These are phyloP conservation scores for Carposina sasakii DNA, from an alignment of 1,140 invertebrate genomes.

Conservation along the genomic window DNA sequence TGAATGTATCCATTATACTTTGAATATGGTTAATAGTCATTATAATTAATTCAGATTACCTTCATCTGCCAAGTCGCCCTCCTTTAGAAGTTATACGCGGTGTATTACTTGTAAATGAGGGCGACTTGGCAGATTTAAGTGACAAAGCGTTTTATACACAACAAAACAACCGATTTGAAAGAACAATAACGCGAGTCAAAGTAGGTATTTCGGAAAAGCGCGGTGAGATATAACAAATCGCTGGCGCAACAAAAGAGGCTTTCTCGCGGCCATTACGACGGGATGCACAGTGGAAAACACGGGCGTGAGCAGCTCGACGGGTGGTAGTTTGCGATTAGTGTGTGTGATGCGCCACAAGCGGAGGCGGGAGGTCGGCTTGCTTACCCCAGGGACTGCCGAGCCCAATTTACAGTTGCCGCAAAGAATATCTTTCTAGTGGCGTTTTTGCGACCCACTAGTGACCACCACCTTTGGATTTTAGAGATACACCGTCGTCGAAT, in stretches of 20 bases:
- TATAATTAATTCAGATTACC: no score
- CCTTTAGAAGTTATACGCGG: no score
- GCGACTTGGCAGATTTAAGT: constrained; percentile 57
- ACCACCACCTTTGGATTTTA: constrained; percentile 20
- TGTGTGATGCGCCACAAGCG: constrained; percentile 67
- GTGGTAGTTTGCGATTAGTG: constrained; percentile 24
- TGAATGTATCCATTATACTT: no score
- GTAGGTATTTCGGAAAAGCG: constrained; percentile 60
- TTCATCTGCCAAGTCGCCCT: no score
- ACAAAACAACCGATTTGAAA: constrained; percentile 65
- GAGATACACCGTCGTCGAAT: not conserved
- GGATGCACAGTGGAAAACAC: constrained; percentile 51
- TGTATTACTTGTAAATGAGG: constrained; percentile 37
- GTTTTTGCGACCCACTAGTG: constrained; percentile 49
- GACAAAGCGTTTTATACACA: constrained; percentile 66
- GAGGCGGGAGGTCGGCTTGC: constrained; percentile 45
- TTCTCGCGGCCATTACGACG: constrained; percentile 65
- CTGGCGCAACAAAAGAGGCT: constrained; percentile 65
- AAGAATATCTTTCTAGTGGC: constrained; percentile 62
- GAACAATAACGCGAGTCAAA: constrained; percentile 69
- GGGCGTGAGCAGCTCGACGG: constrained; percentile 57
- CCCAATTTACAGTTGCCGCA: constrained; percentile 70
- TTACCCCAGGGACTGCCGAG: constrained; percentile 49
- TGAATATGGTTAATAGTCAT: no score
- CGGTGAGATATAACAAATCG: constrained; percentile 66